Base-by-base conservation (phyloP, 35 echinoderm and acorn worm species). In the Ptychodera flava region DNA sequence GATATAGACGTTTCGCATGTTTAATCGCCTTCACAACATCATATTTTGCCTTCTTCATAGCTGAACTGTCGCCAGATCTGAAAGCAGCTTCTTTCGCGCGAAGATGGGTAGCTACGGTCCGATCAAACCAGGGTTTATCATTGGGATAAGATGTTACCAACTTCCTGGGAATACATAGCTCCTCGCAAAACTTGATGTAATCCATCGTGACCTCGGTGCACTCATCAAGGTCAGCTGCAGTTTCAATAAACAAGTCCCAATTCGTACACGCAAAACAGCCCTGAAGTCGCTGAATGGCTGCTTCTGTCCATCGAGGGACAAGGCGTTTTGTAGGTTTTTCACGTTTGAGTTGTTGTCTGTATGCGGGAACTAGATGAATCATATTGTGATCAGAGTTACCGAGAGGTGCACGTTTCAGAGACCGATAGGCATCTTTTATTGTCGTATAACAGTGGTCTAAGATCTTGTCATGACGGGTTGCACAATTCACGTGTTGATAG, bases 61-160 rank as follows among this genome's bases (percentile, higher is more conserved):
- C 0, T 32, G 33, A 12, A 16, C 15, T 81, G 28, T 81, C 80
- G 16, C 28, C 28, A 15, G 80, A 31, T 31, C 80, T 32, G 31
- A 81, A 81, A 81, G 80, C 80, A 0, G 1, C 28, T 16, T 81
- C 28, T 32, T 34, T 15, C 2, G 33, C 35, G 2, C 30, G 14
- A 10, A 87, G 64, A 0, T 78, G 1, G 32, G 0, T 80, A 76
- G 16, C n/a, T 0, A 79, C 35, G 0, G 86, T 28, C 31, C 15
- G 15, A 79, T 87, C 34, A 87, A 87, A 87, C 86, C 86, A 87
- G 35, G 86, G 86, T 15, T 79, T 87, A 15, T 87, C 52, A 80
- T 87, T 79, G 37, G 86, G 1, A 35, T 79, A 87, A 14, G 30
- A 31, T 78, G 34, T 87, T 36, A 87, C 77, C 0, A 35, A 2